Evolutionary conservation across 2,113 vertebrate species (phyloP), one percentile per base, ranked within the genome.

Genomic region (Crotalus tigris): DNA sequence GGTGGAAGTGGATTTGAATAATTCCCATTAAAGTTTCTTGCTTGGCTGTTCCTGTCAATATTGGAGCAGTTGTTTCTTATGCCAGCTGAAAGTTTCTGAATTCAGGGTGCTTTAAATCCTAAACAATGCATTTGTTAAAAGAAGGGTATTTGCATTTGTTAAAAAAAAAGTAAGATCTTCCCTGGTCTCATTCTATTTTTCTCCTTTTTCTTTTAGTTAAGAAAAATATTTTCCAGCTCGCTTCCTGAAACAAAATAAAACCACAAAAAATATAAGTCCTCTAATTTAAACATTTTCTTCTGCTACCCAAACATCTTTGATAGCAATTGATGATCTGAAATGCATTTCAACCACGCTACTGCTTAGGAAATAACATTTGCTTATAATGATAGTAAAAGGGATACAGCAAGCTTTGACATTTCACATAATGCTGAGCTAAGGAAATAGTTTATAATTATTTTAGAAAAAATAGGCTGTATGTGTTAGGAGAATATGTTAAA

Each of bases 251-350:
- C 59, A 93, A 93, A 89, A 7, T n/a, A 39, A 95, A 87, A 85
- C 17, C 6, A 81, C 17, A 81, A 81, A 81, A 93, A 93, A 49
- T 11, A 1, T 89, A 81, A 49, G 91, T 88, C 92, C 5, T n/a
- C 53, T 57, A 49, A 57, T 91, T 94, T 49, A 12, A 88, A 11
- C 51, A 26, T 46, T 17, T 29, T 39, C 12, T 75, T n/a, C 24
- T 33, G 29, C 21, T 69, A 17, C 0, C 75, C 57, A 15, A 29
- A 23, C 21, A 57, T 26, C 17, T 92, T 93, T 92, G 91, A 91
- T 44, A 81, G 19, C 15, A 54, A 49, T 0, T 24, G 75, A 87
- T 55, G 59, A 54, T 93, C 92, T 94, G 93, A 94, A 95, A 95
- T 8, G 3, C 89, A 75, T 93, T 93, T 58, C 61, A 92, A 93